Evolutionary conservation across 2,888 invertebrate genomes (phyloP).

Genomic region (Xestia ashworthii): DNA sequence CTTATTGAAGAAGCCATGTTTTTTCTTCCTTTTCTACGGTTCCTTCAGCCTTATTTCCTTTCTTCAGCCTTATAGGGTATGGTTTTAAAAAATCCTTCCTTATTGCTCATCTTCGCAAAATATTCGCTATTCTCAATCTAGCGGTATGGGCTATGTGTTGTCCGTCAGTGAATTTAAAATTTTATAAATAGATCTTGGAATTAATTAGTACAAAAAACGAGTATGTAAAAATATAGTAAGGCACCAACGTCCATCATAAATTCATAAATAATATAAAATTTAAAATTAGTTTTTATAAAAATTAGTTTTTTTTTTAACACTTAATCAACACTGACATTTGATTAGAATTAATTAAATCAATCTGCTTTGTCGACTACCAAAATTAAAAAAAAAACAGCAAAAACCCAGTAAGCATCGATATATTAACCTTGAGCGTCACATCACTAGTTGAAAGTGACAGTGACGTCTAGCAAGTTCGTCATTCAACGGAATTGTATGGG

Average conservation of each 20-base stretch:
- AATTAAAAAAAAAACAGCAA: background rate
- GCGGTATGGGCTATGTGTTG: background rate
- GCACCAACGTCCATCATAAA: constrained; percentile 5
- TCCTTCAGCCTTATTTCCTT: background rate
- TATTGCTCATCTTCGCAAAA: background rate
- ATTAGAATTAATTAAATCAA: constrained; percentile 42
- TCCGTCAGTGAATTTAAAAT: background rate
- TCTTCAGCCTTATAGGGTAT: background rate
- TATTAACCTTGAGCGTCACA: constrained; percentile 63
- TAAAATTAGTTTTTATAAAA: background rate
- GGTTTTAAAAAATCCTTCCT: background rate
- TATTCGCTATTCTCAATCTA: background rate
- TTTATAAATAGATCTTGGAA: background rate
- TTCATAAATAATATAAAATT: constrained; percentile 23
- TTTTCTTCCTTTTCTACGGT: background rate
- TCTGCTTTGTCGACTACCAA: background rate
- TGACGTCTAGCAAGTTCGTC: constrained; percentile 61
- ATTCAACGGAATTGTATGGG: constrained; percentile 37
- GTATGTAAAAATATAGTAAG: constrained; percentile 10
- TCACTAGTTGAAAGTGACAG: constrained; percentile 67
- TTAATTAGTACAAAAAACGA: background rate
- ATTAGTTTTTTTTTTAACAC: constrained; percentile 1
- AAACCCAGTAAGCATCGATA: constrained; percentile 58
- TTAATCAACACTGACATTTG: constrained; percentile 38
- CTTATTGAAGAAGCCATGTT: background rate